Base-by-base conservation (phyloP, 2,888 invertebrate genomes). In the Caenorhabditis panamensis region DNA sequence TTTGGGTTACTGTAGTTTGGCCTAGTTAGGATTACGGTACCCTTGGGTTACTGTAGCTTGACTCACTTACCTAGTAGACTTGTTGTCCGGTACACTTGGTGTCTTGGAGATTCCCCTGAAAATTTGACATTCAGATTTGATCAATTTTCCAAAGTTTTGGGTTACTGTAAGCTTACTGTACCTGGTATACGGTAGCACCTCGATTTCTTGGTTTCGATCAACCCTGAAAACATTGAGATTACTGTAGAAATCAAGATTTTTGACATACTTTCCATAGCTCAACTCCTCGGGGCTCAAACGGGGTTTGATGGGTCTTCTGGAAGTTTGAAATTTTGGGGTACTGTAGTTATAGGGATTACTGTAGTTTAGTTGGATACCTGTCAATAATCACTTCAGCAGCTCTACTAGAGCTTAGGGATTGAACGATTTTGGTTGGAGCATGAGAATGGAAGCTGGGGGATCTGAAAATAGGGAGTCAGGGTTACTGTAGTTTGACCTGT, bases 251-350 rank as follows among this genome's bases (percentile, higher is more conserved):
- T 6, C 41, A 11, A 11, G 41, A 13, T 2, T 13, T 41, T 6
- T 41, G 16, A 59, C 37, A 41, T 24, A 68, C 68, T 37, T 51
- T 44, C 71, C 71, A 22, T 62, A 62, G 20, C 62, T 54, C 28
- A 71, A 16, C n/a, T 71, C 71, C 22, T 71, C 71, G 1, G 71
- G 71, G 6, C 71, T 71, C n/a, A n/a, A n/a, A n/a, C 28, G 41
- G 1, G 62, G 41, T 20, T 71, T 53, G 2, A 16, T 20, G 9
- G 28, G 28, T 0, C 44, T 44, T 22, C 63, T 63, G 36, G 24
- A 63, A 49, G n/a, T n/a, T n/a, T 22, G 26, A 16, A 56, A 28
- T 56, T 56, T n/a, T n/a, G 31, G n/a, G 51, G 31, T 36, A 53
- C 36, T 1, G 63, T 31, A 6, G 9, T 9, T 31, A 9, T 31